phyloP scores from a whole-genome alignment of 2,113 vertebrate genomes.

The Amazona vittata region DNA sequence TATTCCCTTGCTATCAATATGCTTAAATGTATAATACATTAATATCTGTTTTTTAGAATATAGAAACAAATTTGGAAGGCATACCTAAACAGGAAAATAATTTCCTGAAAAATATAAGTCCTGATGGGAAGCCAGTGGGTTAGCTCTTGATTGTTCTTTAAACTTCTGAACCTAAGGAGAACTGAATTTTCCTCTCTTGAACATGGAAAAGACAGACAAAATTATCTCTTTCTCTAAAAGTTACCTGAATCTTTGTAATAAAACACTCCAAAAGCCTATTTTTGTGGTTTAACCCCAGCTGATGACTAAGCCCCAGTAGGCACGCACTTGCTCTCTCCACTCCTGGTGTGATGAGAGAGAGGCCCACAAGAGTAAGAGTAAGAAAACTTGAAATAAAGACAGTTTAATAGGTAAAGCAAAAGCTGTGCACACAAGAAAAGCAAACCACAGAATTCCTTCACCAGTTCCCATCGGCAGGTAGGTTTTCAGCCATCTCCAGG shows the following conservation, averaged over 20 bases:
- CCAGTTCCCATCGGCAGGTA: background rate
- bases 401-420: background rate
- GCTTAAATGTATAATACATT: background rate
- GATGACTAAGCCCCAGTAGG: background rate
- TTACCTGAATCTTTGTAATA: background rate
- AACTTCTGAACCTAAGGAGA: background rate
- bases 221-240: background rate
- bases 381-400: background rate
- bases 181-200: background rate
- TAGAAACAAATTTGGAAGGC: background rate
- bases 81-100: background rate
- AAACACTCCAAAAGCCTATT: background rate
- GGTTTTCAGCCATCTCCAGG: background rate
- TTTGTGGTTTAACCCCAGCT: background rate
- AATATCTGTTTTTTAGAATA: background rate
- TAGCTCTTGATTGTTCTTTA: background rate
- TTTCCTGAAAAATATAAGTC: background rate
- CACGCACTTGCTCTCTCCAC: background rate
- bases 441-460: background rate
- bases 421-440: background rate
- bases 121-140: background rate
- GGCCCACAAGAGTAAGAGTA: background rate
- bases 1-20: background rate
- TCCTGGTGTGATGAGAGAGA: background rate
- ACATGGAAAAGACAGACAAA: background rate